Conservation (phyloP, 2,888 invertebrate species). For the Nezara viridula region DNA sequence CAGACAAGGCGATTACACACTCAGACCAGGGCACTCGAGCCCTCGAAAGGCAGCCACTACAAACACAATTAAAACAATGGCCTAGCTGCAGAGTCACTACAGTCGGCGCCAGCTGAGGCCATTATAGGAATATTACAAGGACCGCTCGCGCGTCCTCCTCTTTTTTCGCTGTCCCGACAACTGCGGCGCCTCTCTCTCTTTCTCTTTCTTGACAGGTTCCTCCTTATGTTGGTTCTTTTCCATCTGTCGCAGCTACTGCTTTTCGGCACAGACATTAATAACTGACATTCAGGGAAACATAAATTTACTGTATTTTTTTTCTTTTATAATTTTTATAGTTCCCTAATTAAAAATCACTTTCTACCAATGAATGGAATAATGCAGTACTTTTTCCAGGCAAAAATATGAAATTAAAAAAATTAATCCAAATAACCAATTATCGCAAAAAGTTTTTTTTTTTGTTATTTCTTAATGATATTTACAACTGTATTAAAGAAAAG, state of each 20-base stretch:
- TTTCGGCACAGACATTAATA: not conserved
- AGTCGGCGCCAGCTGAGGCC: constrained; percentile 37
- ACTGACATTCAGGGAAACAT: not conserved
- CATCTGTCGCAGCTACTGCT: not conserved
- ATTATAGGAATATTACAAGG: constrained; percentile 34
- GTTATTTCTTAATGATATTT: too few species aligned
- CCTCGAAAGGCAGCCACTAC: not conserved
- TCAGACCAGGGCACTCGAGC: not conserved
- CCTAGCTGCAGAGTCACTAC: not conserved
- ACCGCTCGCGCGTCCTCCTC: not conserved
- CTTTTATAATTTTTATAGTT: too few species aligned
- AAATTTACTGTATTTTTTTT: too few species aligned
- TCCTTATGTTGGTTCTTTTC: not conserved
- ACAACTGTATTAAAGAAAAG: too few species aligned
- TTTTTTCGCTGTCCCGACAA: constrained; percentile 11
- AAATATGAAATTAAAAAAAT: too few species aligned
- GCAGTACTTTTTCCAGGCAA: too few species aligned
- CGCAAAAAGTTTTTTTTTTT: too few species aligned
- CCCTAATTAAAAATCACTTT: too few species aligned
- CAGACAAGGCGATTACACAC: not conserved
- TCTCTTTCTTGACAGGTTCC: not conserved
- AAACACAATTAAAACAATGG: constrained; percentile 49
- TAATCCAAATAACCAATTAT: too few species aligned
- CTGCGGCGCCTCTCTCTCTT: not conserved
- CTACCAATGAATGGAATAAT: too few species aligned